Percentiles rank a stretch among this genome's conserved stretches.
These are phyloP conservation scores for Zaprionus camerounensis DNA, from an alignment of 1,140 invertebrate species.

Conservation along the genomic window DNA sequence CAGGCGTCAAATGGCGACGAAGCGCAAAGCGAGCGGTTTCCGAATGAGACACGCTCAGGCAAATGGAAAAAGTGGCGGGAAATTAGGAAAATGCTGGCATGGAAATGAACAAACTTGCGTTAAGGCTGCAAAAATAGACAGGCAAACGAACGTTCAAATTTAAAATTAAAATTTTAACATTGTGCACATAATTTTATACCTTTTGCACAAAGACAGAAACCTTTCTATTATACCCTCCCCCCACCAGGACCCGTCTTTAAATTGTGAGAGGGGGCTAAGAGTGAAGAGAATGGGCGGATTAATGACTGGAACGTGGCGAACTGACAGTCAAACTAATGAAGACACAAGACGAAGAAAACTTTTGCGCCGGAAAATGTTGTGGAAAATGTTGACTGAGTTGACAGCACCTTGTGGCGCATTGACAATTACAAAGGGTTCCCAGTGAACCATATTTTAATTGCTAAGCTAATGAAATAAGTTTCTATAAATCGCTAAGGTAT, in stretches of 20 bases:
- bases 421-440: background rate
- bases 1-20: conserved; percentile 42
- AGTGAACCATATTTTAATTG: conserved; percentile 20
- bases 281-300: conserved; percentile 13
- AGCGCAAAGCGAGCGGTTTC: conserved; percentile 47
- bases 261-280: background rate
- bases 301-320: conserved; percentile 17
- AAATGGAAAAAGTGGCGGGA: conserved; percentile 66
- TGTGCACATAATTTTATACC: conserved; percentile 76
- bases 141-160: conserved; percentile 54
- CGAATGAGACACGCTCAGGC: conserved; percentile 65
- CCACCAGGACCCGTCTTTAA: background rate
- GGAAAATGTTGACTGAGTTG: conserved; percentile 17
- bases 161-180: conserved; percentile 80
- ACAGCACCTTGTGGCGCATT: background rate
- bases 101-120: conserved; percentile 42
- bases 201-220: background rate
- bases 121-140: conserved; percentile 5
- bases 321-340: conserved; percentile 30
- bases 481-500: background rate
- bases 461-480: conserved; percentile 3
- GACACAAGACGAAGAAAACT: conserved; percentile 21
- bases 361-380: conserved; percentile 27
- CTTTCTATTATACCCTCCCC: background rate
- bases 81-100: conserved; percentile 67